Percentiles rank a stretch among this genome's conserved stretches.
Evolutionary conservation across 1,140 invertebrate genomes (phyloP).

Genomic region (Lerema accius): DNA sequence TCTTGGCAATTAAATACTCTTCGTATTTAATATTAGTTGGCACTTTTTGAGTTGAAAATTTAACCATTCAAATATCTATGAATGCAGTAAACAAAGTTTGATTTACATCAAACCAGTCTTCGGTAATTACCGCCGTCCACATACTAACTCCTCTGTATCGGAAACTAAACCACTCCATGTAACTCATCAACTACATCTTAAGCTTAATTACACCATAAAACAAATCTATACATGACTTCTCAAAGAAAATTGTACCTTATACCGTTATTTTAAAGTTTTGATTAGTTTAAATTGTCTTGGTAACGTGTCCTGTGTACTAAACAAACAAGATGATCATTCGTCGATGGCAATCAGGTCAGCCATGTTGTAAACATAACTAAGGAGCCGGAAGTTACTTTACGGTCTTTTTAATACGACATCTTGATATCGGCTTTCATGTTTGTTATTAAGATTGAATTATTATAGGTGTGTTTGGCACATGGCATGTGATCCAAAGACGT

Average conservation of each 20-base stretch:
- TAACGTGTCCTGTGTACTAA: constrained; percentile 32
- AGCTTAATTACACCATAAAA: constrained; percentile 53
- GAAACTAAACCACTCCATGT: neutral
- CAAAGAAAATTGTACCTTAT: constrained; percentile 5
- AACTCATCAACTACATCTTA: constrained; percentile 34
- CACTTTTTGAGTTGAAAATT: too few relatives aligned
- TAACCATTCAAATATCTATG: too few relatives aligned
- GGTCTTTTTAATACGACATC: constrained; percentile 13
- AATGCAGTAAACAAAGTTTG: too few relatives aligned
- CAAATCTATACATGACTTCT: neutral
- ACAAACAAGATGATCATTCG: constrained; percentile 37
- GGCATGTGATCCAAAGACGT: too few relatives aligned
- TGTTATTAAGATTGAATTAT: too few relatives aligned
- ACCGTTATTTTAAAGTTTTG: constrained; percentile 2
- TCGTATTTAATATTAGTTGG: too few relatives aligned
- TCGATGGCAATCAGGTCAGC: constrained; percentile 30
- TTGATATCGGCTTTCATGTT: neutral
- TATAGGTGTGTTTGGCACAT: neutral
- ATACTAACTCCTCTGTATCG: neutral
- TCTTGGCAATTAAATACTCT: too few relatives aligned
- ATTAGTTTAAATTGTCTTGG: neutral
- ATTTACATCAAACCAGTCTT: too few relatives aligned
- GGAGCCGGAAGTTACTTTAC: constrained; percentile 30
- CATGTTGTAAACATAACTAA: constrained; percentile 9
- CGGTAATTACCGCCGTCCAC: too few relatives aligned